A percentile compares a stretch with the other conserved stretches of the same genome.
These are phyloP conservation scores for Callospermophilus lateralis DNA, from an alignment of 2,113 vertebrate species.

Conservation along the genomic window DNA sequence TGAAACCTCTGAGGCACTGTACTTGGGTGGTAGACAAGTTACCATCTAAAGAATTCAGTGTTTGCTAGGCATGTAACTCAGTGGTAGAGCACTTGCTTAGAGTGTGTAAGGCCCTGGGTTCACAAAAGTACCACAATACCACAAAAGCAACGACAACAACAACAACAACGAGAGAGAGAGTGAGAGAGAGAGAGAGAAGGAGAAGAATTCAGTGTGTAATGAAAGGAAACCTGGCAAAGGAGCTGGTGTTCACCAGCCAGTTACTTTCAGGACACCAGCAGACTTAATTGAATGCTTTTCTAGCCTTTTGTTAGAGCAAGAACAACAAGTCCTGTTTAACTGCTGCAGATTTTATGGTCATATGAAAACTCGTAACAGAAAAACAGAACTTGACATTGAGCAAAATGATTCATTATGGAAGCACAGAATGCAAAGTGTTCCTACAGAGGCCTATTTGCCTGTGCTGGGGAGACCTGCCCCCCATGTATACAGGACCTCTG, in stretches of 20 bases:
- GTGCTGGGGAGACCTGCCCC: not conserved
- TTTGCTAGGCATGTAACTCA: no score
- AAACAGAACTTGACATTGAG: conserved; percentile 1
- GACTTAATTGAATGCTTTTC: not conserved
- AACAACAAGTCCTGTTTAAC: not conserved
- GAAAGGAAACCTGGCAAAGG: not conserved
- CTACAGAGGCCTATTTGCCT: not conserved
- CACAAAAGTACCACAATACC: no score
- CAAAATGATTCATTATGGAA: not conserved
- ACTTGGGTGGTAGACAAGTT: not conserved
- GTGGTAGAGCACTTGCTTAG: no score
- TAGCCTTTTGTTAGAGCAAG: conserved; percentile 1
- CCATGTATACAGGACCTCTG: not conserved
- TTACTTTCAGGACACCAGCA: not conserved
- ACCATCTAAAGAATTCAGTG: not conserved
- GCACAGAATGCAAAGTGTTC: not conserved
- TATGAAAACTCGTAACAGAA: not conserved
- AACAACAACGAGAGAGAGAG: no score
- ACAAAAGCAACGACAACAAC: no score
- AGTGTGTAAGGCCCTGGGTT: no score
- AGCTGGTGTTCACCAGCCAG: not conserved
- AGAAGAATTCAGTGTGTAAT: not conserved
- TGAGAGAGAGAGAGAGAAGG: no score
- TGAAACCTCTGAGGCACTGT: not conserved
- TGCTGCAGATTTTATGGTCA: conserved; percentile 44